Evolutionary conservation across 2,888 invertebrate species (phyloP).

Genomic region (Macaria notata): DNA sequence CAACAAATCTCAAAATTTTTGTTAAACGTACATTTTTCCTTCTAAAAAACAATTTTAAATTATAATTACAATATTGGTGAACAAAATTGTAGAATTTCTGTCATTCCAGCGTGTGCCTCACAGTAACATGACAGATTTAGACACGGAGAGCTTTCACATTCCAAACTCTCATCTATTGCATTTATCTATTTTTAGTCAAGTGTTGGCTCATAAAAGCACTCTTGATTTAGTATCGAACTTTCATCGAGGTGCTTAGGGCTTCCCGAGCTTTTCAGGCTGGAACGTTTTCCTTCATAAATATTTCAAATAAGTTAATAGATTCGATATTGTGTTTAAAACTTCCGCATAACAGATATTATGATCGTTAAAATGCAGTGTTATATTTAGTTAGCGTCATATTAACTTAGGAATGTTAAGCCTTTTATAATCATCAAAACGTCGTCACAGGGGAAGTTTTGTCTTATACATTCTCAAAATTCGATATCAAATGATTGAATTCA

Average conservation of each 20-base stretch:
- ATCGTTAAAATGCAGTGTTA: too few relatives aligned
- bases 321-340: slow-evolving; percentile 6
- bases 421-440: too few relatives aligned
- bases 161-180: slow-evolving; percentile 27
- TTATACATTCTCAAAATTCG: too few relatives aligned
- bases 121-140: slow-evolving; percentile 19
- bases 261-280: slow-evolving; percentile 19
- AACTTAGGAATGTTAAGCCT: too few relatives aligned
- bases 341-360: background rate
- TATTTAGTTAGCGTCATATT: too few relatives aligned
- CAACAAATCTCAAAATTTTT: too few relatives aligned
- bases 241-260: slow-evolving; percentile 31
- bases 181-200: slow-evolving; percentile 28
- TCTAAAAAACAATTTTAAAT: too few relatives aligned
- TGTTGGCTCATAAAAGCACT: slow-evolving; percentile 28
- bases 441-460: too few relatives aligned
- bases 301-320: slow-evolving; percentile 18
- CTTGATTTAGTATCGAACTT: slow-evolving; percentile 29
- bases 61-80: too few relatives aligned
- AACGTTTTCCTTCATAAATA: slow-evolving; percentile 31
- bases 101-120: slow-evolving; percentile 3
- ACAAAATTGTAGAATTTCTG: background rate
- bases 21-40: too few relatives aligned
- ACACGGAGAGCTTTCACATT: slow-evolving; percentile 22
- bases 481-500: too few relatives aligned